A percentile compares a stretch with the other conserved stretches of the same genome.
These are phyloP conservation scores for Arctocebus calabarensis DNA, from an alignment of 2,797 vertebrate species.

Conservation along the genomic window DNA sequence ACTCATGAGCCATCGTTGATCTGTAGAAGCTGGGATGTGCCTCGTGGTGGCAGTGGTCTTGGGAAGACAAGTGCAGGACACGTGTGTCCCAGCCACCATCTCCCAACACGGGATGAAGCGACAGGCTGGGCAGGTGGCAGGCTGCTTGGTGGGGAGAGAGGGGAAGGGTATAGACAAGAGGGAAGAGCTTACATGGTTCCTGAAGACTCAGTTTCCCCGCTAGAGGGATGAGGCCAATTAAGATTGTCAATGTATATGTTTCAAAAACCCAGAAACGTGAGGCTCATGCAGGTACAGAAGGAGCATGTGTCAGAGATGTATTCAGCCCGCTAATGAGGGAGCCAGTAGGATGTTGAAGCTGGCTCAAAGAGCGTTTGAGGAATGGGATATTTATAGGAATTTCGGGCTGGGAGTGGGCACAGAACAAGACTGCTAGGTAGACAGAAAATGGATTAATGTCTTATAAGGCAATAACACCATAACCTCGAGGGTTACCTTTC, in stretches of 20 bases:
- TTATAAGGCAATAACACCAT: conserved; percentile 10
- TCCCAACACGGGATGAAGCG: not conserved
- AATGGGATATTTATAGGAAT: not conserved
- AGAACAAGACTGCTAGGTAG: not conserved
- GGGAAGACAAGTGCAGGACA: not conserved
- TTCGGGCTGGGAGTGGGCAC: not conserved
- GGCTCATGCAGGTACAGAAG: not conserved
- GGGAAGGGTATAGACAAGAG: not conserved
- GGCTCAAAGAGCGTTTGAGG: not conserved
- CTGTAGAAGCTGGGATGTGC: not conserved
- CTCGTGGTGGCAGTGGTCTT: fast-evolving
- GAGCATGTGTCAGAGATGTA: not conserved
- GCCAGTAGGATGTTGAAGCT: not conserved
- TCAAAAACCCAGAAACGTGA: not conserved
- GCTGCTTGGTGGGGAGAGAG: not conserved
- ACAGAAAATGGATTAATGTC: conserved; percentile 4
- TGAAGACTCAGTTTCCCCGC: conserved; percentile 7
- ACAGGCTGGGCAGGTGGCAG: not conserved
- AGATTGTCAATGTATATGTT: not conserved
- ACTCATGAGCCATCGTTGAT: not conserved
- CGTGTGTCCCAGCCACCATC: fast-evolving
- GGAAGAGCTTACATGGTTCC: not conserved
- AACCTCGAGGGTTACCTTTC: not conserved
- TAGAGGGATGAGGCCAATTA: not conserved
- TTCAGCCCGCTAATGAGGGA: not conserved